Conservation (phyloP, 2,888 invertebrate species). For the Zaprionus lineosus region DNA sequence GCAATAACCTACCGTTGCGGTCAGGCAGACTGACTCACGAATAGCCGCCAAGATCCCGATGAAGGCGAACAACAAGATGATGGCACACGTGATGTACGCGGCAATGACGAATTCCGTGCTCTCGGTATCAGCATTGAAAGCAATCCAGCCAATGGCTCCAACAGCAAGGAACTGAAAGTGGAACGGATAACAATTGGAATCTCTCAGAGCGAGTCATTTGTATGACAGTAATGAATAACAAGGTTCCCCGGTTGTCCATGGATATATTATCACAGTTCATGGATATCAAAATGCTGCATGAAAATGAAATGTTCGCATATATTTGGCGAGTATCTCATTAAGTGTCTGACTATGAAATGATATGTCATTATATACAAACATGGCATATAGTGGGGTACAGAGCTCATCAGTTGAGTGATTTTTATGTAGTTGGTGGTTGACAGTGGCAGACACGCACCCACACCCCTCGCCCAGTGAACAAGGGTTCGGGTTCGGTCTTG, state of each 20-base stretch:
- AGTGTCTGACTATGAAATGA: conserved; percentile 14
- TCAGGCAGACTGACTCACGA: conserved; percentile 93
- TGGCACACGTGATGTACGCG: conserved; percentile 58
- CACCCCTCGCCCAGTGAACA: background rate
- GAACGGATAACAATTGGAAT: conserved; percentile 19
- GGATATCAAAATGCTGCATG: conserved; percentile 22
- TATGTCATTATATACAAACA: background rate
- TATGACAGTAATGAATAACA: conserved; percentile 28
- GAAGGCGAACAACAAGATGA: conserved; percentile 83
- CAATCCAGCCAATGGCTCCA: conserved; percentile 66
- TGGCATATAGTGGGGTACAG: background rate
- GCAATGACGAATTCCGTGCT: conserved; percentile 58
- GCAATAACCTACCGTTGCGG: conserved; percentile 87
- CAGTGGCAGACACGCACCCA: conserved; percentile 36
- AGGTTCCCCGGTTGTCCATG: too few species aligned
- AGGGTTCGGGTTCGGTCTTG: conserved; percentile 36
- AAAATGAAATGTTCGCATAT: conserved; percentile 1
- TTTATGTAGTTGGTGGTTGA: conserved; percentile 4
- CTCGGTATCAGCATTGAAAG: conserved; percentile 61
- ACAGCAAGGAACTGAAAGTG: conserved; percentile 67
- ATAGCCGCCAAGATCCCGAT: conserved; percentile 95
- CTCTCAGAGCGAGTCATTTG: conserved; percentile 15
- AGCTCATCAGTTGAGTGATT: conserved; percentile 27
- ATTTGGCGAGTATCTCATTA: conserved; percentile 3
- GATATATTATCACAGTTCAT: too few species aligned